A percentile compares a stretch with the other conserved stretches of the same genome.
Conservation (phyloP, 1,140 invertebrate genomes). For the Sitodiplosis mosellana region DNA sequence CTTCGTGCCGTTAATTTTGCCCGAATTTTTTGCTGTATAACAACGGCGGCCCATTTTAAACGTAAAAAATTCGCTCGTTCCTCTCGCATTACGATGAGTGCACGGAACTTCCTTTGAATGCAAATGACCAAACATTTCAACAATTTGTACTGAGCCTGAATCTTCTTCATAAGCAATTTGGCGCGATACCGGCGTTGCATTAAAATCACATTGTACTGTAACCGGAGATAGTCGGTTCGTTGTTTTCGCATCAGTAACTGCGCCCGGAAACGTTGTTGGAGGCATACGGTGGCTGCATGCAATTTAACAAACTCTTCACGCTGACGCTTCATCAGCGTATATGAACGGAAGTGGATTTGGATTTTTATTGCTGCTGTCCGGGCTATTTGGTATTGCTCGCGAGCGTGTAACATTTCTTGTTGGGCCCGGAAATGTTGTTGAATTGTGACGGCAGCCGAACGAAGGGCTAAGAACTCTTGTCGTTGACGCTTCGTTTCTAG, state of each 20-base stretch:
- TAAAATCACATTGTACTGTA: constrained; percentile 8
- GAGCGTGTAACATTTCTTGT: constrained; percentile 11
- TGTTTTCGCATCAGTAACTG: constrained; percentile 11
- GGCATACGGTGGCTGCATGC: constrained; percentile 4
- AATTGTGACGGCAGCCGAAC: constrained; percentile 18
- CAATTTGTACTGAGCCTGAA: constrained; percentile 20
- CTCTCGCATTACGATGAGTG: constrained; percentile 20
- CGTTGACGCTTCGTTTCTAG: constrained; percentile 15
- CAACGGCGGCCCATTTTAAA: constrained; percentile 18
- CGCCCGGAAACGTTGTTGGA: constrained; percentile 25
- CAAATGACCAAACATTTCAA: constrained; percentile 17
- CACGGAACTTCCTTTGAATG: constrained; percentile 30
- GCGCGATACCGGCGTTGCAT: constrained; percentile 14
- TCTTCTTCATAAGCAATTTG: constrained; percentile 18
- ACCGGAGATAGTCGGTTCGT: constrained; percentile 16
- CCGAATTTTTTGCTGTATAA: constrained; percentile 33
- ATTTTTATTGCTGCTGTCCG: constrained; percentile 18
- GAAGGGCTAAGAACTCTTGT: constrained; percentile 16
- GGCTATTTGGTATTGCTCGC: neutral
- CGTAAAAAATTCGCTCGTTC: constrained; percentile 14
- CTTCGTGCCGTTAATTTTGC: constrained; percentile 21
- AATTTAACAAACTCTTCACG: constrained; percentile 10
- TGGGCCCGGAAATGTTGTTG: constrained; percentile 30
- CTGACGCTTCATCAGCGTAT: constrained; percentile 15
- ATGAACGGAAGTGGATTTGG: constrained; percentile 28